Base-by-base conservation (phyloP, 2,113 vertebrate species). In the Chamaea fasciata region DNA sequence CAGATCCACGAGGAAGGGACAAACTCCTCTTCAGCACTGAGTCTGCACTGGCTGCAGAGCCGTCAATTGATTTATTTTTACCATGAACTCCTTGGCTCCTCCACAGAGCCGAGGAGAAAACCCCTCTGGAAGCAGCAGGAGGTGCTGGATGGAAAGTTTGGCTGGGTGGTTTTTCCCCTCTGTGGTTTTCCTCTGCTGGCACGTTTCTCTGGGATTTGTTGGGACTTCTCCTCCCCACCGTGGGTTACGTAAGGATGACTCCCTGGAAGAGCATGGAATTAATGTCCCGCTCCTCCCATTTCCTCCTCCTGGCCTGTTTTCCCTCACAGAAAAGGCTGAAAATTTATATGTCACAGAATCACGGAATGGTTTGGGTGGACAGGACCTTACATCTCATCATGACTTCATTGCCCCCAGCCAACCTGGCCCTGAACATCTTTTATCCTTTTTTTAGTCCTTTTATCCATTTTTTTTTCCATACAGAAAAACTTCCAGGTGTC, bases 1-100 rank as follows among this genome's bases (percentile, higher is more conserved):
- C 19, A 5, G 46, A 11, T 14, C 46, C 16, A 4, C 13, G 0
- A 0, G 5, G 19, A 6, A 28, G 13, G 8, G 5, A 11, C 30
- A 23, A 33, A 6, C 53, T 23, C 47, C 68, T 47, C 3, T 63
- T 42, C 17, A 7, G 35, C 63, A 13, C 31, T 2, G 7, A 27
- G 35, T 24, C 35, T 27, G 4, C n/a, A 37, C 57, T 37, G 42
- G 30, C 42, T 47, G 16, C 21, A 24, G 20, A 28, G 18, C 11
- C 79, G 16, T 1, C 5, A 35, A 17, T 26, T 4, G 42, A 42
- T 37, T 60, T 15, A 3, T 24, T 83, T 73, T 86, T 77, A 56
- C 73, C 26, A 5, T 28, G 37, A 41, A 7, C 18, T 62, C 37
- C 37, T 62, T 2, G 6, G 26, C 60, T 41, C 6, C 60, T 30